These are phyloP conservation scores for Heterotis niloticus DNA, from an alignment of 2,113 vertebrate species.

Conservation along the genomic window DNA sequence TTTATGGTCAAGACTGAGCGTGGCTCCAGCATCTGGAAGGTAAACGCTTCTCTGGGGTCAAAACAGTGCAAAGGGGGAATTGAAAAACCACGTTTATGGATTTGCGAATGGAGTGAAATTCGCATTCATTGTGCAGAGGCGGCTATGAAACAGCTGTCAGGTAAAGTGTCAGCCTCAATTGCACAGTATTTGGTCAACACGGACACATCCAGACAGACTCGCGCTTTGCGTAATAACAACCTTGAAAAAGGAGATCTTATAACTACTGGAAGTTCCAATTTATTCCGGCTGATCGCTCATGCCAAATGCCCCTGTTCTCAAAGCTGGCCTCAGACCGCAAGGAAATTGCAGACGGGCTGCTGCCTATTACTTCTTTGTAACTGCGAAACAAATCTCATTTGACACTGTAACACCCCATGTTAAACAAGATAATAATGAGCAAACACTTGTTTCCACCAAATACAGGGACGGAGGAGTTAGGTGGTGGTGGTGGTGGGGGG, in stretches of 20 bases:
- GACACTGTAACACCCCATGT: conserved; percentile 52
- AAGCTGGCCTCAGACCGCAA: conserved; percentile 30
- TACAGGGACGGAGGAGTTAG: conserved; percentile 19
- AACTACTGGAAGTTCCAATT: no score
- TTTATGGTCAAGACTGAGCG: neutral
- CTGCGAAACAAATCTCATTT: conserved; percentile 61
- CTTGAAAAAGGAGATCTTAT: no score
- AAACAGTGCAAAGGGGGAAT: neutral
- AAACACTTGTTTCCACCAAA: conserved; percentile 36
- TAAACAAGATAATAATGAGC: conserved; percentile 55
- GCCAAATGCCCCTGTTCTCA: no score
- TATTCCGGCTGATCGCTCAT: no score
- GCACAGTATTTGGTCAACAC: no score
- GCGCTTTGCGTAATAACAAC: no score
- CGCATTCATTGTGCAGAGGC: no score
- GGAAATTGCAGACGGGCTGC: conserved; percentile 54
- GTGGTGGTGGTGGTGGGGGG: no score
- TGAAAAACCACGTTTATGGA: neutral
- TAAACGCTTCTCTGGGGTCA: neutral
- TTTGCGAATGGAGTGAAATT: neutral
- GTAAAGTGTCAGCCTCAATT: no score
- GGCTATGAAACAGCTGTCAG: no score
- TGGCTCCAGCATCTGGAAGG: neutral
- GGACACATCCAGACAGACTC: no score
- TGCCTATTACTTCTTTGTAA: conserved; percentile 57